Percentiles rank a stretch among this genome's conserved stretches.
Evolutionary conservation across 2,113 vertebrate genomes (phyloP).

Genomic region (Sclerurus mexicanus): DNA sequence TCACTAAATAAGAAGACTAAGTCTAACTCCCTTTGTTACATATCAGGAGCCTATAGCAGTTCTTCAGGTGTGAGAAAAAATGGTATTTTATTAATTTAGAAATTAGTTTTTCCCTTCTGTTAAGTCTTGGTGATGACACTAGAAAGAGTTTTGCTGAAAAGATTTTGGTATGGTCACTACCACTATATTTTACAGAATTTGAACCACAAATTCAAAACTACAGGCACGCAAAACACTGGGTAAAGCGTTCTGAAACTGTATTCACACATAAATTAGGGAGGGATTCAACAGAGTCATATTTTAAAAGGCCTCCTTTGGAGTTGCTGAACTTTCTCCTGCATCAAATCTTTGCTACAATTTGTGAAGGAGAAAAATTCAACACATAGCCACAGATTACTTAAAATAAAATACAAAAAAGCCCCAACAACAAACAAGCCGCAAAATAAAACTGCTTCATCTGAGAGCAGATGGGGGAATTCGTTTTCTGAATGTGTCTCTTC

Average conservation of each 20-base stretch:
- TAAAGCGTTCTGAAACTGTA: background rate
- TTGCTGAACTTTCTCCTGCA: background rate
- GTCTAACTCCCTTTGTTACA: background rate
- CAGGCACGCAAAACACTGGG: background rate
- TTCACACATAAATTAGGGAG: background rate
- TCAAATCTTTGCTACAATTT: background rate
- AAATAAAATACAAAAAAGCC: background rate
- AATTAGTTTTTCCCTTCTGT: background rate
- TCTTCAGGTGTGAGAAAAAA: background rate
- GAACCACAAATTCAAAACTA: background rate
- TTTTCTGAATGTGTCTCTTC: background rate
- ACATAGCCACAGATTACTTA: background rate
- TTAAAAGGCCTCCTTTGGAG: background rate
- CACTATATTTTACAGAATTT: background rate
- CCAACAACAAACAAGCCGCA: background rate
- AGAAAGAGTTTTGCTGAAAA: background rate
- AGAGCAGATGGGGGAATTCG: background rate
- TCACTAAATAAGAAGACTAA: background rate
- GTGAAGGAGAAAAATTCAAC: background rate
- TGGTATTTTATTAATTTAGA: background rate
- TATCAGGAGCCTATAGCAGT: background rate
- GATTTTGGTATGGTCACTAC: background rate
- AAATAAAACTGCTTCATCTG: background rate
- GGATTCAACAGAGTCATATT: background rate
- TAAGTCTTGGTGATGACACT: background rate